Base-by-base conservation (phyloP, 2,113 vertebrate species). In the Saccopteryx leptura region DNA sequence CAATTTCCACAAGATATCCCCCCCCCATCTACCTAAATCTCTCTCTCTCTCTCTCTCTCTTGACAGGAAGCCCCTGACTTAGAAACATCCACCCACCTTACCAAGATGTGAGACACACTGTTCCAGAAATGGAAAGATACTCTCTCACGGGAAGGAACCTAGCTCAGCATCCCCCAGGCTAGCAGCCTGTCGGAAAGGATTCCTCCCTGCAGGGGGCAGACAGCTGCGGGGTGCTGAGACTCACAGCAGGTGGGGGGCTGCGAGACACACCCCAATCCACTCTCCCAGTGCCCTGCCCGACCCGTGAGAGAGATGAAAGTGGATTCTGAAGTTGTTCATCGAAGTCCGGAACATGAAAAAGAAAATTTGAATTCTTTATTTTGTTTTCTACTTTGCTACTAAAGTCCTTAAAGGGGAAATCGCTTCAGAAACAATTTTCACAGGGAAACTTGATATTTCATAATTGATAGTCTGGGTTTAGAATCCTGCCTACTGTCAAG, bases 321-420 rank as follows among this genome's bases (percentile, higher is more conserved):
- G 50, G 17, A 48, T 26, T 63, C 15, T 24, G 58, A 74, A 15
- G 9, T n/a, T 54, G 12, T 28, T 74, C 28, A 24, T n/a, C 13
- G 21, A 78, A 72, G 18, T 69, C 31, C 61, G 52, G 69, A 79
- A 31, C 72, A 76, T n/a, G 28, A 71, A 90, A 75, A 48, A 48
- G 39, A 61, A 80, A 75, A 19, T 56, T 52, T 24, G n/a, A 58
- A 48, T 39, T 24, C 21, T 84, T 91, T 66, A n/a, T 28, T 94
- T 95, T 92, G 24, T 65, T 79, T 86, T 82, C 31, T 78, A 39
- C 48, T 79, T 95, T 90, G 61, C 33, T 50, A 8, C 28, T 33
- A 56, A 82, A 65, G 15, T 48, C 48, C 26, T 81, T 88, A 58
- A 24, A 76, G 14, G 19, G 31, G 28, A 78, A 74, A 81, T 54